These are phyloP conservation scores for Hyles vespertilio DNA, from an alignment of 1,140 invertebrate genomes.

Conservation along the genomic window DNA sequence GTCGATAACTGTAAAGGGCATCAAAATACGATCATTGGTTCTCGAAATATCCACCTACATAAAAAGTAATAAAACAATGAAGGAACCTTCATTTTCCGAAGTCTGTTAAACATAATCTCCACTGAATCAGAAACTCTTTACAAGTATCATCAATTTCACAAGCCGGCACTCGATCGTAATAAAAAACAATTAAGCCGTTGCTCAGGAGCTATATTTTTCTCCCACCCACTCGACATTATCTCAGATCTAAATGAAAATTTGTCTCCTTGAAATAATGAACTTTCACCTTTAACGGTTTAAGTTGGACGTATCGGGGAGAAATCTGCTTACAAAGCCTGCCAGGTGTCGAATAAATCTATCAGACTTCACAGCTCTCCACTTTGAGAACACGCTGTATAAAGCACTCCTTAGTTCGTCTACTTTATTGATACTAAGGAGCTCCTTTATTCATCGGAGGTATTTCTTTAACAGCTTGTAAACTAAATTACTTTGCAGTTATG, in stretches of 20 bases:
- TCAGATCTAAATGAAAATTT: slow-evolving; percentile 24
- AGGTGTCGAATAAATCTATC: slow-evolving; percentile 11
- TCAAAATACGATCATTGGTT: too few relatives aligned
- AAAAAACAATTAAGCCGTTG: not conserved
- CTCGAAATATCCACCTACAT: too few relatives aligned
- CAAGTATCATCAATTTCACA: too few relatives aligned
- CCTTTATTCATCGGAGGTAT: too few relatives aligned
- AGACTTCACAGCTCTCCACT: slow-evolving; percentile 7
- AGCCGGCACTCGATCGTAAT: not conserved
- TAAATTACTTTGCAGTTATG: too few relatives aligned
- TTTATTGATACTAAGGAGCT: too few relatives aligned
- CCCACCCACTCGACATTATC: slow-evolving; percentile 1
- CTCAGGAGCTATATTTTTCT: not conserved
- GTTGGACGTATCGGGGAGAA: slow-evolving; percentile 10
- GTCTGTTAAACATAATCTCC: not conserved
- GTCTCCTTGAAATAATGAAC: slow-evolving; percentile 19
- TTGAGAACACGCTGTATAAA: too few relatives aligned
- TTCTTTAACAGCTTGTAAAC: too few relatives aligned
- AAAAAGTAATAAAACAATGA: too few relatives aligned
- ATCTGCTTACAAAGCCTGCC: slow-evolving; percentile 14
- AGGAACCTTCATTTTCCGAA: too few relatives aligned
- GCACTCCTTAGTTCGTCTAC: too few relatives aligned
- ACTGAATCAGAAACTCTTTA: not conserved
- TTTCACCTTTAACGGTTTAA: slow-evolving; percentile 13
- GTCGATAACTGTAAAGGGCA: too few relatives aligned